Evolutionary conservation across 2,888 invertebrate genomes (phyloP).

Genomic region (Kuschelorhynchus macadamiae): DNA sequence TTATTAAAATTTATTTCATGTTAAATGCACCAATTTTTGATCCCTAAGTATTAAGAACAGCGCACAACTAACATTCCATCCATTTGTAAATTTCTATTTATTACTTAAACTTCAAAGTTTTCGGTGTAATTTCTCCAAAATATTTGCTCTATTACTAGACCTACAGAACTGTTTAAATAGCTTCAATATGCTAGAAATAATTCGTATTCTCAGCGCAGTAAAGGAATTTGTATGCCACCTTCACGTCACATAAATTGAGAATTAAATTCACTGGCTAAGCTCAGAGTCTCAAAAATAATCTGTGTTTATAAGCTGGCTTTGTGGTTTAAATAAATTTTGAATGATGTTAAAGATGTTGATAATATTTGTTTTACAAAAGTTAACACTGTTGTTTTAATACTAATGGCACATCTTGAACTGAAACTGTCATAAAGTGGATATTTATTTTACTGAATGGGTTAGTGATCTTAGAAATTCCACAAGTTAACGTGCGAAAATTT

Average conservation of each 20-base stretch:
- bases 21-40: too few species aligned
- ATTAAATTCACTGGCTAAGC: constrained; percentile 15
- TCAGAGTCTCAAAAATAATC: constrained; percentile 59
- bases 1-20: too few species aligned
- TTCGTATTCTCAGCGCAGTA: neutral
- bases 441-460: neutral
- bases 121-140: too few species aligned
- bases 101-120: too few species aligned
- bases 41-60: too few species aligned
- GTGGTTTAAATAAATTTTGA: constrained; percentile 53
- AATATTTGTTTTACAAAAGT: constrained; percentile 33
- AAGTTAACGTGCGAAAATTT: neutral
- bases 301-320: constrained; percentile 59
- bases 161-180: too few species aligned
- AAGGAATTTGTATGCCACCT: neutral
- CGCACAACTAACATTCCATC: too few species aligned
- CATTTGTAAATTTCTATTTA: too few species aligned
- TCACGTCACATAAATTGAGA: constrained; percentile 23
- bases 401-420: neutral
- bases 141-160: too few species aligned
- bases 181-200: neutral
- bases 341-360: constrained; percentile 22
- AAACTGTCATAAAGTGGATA: constrained; percentile 18
- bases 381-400: constrained; percentile 26
- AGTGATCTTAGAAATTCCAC: neutral